Evolutionary conservation across 2,113 vertebrate genomes (phyloP), one percentile per base, ranked within the genome.

Genomic region (Delphinapterus leucas): DNA sequence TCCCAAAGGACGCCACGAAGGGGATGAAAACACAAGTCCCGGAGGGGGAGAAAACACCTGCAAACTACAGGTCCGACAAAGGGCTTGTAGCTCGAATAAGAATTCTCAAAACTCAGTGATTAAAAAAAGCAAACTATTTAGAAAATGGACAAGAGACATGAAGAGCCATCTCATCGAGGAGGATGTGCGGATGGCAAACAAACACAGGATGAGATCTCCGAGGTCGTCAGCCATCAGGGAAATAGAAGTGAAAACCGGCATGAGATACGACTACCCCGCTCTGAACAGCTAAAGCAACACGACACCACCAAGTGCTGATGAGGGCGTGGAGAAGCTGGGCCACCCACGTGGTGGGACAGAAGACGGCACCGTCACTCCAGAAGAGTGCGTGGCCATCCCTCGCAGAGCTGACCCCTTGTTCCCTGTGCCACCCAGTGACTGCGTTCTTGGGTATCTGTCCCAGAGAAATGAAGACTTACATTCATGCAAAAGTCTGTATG

Each of bases 261-360:
- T 6, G 14, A 61, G 79, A 36, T 0, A 28, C 15, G 14, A 11
- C 55, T 10, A 14, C 5, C 36, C 79, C 9, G 0, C 17, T 28
- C 79, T 14, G 55, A 61, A 60, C 23, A 17, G 79, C 79, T 11
- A 28, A 26, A 23, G 38, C 2, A 14, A 26, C 36, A 28, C 8
- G n/a, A 60, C 15, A 6, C 36, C 79, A 18, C 25, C 55, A 28
- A 61, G 28, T 28, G 55, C 25, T 2, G 36, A 13, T 5, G 1
- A 38, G 55, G 36, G 41, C 7, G 26, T 1, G 25, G 55, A 41
- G 55, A 3, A 6, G 14, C 12, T 0, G 0, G 79, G 3, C 7
- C 14, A 1, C 55, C 18, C 79, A 38, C 4, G 3, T 10, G 25
- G n/a, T 20, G 55, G 55, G 25, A 28, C 36, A 18, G 53, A 53